phyloP scores from a whole-genome alignment of 2,113 vertebrate species.

The Tychaedon coryphoeus region DNA sequence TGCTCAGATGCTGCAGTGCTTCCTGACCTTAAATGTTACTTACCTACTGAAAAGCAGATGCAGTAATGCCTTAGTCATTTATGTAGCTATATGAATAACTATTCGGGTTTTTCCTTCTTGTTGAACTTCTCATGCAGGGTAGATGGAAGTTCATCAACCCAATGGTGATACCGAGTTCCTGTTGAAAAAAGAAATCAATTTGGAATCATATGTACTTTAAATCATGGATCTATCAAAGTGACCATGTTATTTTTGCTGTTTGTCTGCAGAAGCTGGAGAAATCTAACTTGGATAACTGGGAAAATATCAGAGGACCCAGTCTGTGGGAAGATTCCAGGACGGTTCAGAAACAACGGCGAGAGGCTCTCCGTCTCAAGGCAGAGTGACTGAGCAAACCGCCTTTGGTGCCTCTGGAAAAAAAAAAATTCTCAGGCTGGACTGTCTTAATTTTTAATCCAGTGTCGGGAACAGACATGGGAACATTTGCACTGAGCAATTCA shows the following conservation, averaged over 20 bases:
- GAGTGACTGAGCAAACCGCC: conserved; percentile 33
- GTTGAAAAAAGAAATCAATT: neutral
- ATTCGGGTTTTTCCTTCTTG: neutral
- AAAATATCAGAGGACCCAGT: conserved; percentile 91
- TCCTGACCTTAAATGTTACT: neutral
- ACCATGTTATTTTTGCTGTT: conserved; percentile 38
- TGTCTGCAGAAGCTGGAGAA: conserved; percentile 83
- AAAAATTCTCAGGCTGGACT: neutral
- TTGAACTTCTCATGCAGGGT: neutral
- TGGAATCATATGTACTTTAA: neutral
- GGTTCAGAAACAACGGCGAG: conserved; percentile 77
- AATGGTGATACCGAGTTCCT: neutral
- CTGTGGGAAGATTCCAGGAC: conserved; percentile 89
- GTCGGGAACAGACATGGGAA: neutral
- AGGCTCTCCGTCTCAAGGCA: conserved; percentile 51
- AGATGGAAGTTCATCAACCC: neutral
- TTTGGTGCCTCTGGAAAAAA: neutral
- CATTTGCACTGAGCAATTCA: neutral
- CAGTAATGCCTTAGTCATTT: neutral
- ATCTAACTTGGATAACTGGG: conserved; percentile 83
- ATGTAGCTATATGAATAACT: neutral
- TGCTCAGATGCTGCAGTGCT: neutral
- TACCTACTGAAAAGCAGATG: neutral
- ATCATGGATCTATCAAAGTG: neutral
- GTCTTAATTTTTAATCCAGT: neutral